Conservation (phyloP, 2,113 vertebrate genomes). For the Cryptomyrus ogoouensis region DNA sequence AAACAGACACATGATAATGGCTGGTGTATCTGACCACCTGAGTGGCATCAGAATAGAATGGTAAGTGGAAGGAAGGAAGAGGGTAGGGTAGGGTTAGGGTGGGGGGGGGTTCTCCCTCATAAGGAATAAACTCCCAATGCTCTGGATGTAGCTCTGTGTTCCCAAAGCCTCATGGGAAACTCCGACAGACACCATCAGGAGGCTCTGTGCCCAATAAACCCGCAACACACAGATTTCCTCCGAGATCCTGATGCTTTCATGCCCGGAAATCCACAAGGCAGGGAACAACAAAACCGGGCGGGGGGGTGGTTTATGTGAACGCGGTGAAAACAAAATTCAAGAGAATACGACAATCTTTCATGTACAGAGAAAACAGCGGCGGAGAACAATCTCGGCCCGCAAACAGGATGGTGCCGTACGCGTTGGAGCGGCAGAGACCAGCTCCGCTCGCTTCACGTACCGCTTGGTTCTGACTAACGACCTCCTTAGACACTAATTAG, state of each 20-base stretch:
- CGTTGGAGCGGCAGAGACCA: not conserved
- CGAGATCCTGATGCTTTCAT: slow-evolving; percentile 10
- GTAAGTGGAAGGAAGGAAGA: not conserved
- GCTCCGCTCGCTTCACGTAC: not conserved
- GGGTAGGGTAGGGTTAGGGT: not conserved
- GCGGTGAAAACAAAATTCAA: not conserved
- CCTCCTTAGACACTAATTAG: slow-evolving; percentile 2
- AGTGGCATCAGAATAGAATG: not conserved
- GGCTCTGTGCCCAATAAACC: not conserved
- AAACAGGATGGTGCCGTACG: not conserved
- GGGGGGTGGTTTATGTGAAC: not conserved
- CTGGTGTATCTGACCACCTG: not conserved
- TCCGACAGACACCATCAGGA: not conserved
- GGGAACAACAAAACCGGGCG: not conserved
- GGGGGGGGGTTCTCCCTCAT: not conserved
- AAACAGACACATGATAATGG: not conserved
- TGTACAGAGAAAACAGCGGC: not conserved
- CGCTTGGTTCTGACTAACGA: not conserved
- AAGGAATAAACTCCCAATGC: not conserved
- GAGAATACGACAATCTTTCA: not conserved
- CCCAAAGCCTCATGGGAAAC: not conserved
- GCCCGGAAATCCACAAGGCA: slow-evolving; percentile 1
- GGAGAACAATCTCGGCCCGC: not conserved
- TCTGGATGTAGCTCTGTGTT: not conserved
- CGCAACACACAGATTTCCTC: not conserved